Evolutionary conservation across 2,113 vertebrate species (phyloP).

Genomic region (Lepus americanus): DNA sequence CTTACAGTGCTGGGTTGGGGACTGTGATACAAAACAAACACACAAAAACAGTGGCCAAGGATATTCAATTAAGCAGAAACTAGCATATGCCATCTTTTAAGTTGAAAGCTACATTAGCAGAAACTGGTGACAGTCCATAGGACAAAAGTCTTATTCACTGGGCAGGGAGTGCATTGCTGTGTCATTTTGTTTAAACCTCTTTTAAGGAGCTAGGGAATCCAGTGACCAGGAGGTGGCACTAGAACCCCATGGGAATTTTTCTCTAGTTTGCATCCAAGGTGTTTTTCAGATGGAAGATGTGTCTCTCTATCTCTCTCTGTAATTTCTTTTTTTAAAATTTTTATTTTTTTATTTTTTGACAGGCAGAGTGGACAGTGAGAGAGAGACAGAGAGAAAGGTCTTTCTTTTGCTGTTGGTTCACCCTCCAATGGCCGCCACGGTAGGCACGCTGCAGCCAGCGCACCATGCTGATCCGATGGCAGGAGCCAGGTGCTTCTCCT

Average conservation of each 20-base stretch:
- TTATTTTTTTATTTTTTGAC: no score
- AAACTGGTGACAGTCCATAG: background rate
- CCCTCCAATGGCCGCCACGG: no score
- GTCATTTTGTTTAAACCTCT: background rate
- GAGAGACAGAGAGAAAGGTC: no score
- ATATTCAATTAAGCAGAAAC: background rate
- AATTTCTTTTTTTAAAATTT: no score
- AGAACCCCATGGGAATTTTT: slow-evolving; percentile 11
- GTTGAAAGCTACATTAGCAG: background rate
- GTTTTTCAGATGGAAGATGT: background rate
- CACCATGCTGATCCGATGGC: no score
- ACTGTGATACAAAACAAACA: background rate
- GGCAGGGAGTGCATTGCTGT: background rate
- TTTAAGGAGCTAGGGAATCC: background rate
- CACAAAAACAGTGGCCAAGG: background rate
- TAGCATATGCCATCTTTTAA: background rate
- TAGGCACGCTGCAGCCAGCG: no score
- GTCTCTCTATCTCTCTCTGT: no score
- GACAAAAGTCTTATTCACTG: background rate
- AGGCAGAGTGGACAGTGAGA: no score
- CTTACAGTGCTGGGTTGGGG: background rate
- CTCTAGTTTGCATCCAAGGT: background rate
- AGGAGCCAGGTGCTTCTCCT: no score
- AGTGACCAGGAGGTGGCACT: slow-evolving; percentile 67
- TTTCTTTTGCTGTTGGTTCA: no score